Conservation (phyloP, 2,888 invertebrate species). For the Ecdyonurus torrentis region DNA sequence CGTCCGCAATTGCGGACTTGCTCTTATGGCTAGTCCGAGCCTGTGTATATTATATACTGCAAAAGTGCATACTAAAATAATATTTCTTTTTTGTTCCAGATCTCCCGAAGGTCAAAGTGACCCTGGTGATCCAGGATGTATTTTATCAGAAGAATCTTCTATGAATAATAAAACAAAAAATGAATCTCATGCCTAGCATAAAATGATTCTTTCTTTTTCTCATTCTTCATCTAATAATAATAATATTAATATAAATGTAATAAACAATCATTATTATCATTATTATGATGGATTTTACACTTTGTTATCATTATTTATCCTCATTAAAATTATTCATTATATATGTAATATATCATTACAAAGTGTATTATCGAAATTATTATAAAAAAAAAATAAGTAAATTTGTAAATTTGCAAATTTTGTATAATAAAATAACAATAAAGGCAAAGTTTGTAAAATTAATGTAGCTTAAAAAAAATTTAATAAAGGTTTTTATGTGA, state of each 20-base stretch:
- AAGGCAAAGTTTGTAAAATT: not conserved
- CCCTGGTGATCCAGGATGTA: not conserved
- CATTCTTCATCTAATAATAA: not conserved
- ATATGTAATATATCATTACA: not conserved
- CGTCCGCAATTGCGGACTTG: too few species aligned
- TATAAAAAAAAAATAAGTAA: not conserved
- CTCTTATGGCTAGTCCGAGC: too few species aligned
- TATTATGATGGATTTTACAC: too few species aligned
- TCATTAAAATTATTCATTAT: not conserved
- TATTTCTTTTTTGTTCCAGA: too few species aligned
- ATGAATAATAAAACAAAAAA: not conserved
- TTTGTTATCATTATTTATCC: not conserved
- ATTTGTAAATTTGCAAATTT: not conserved
- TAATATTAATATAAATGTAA: too few species aligned
- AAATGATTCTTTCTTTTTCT: not conserved
- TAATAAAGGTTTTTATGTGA: not conserved
- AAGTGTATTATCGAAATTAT: not conserved
- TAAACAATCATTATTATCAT: too few species aligned
- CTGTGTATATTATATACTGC: too few species aligned
- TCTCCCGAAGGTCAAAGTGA: slow-evolving; percentile 1
- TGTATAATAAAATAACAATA: not conserved
- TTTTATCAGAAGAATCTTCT: not conserved
- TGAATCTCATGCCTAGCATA: not conserved
- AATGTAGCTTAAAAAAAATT: not conserved
- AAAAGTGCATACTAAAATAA: too few species aligned